Conservation (phyloP, 2,888 invertebrate genomes). For the Acronicta aceris region DNA sequence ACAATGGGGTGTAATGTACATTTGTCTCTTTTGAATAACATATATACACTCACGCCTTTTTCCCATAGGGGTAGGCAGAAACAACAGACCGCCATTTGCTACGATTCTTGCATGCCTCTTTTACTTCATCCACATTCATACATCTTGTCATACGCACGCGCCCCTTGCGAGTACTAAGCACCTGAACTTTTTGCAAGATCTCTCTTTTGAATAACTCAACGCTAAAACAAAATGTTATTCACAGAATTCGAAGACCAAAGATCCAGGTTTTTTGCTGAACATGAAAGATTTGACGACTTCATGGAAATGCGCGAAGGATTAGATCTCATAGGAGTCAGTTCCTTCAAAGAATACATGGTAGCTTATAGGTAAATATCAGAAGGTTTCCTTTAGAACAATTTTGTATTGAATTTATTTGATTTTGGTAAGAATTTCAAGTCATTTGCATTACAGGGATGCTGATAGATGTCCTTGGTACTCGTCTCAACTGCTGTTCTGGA, state of each 20-base stretch:
- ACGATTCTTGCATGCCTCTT: too few relatives aligned
- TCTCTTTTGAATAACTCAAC: background rate
- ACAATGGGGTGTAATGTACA: too few relatives aligned
- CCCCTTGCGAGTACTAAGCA: too few relatives aligned
- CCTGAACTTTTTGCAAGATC: too few relatives aligned
- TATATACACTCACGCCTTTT: too few relatives aligned
- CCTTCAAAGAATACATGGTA: slow-evolving; percentile 89
- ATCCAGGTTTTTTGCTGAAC: slow-evolving; percentile 93
- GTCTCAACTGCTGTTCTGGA: slow-evolving; percentile 93
- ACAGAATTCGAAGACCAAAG: slow-evolving; percentile 95
- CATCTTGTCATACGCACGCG: too few relatives aligned
- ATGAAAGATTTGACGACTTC: slow-evolving; percentile 94
- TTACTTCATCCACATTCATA: too few relatives aligned
- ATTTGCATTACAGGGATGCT: slow-evolving; percentile 76
- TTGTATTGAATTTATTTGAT: slow-evolving; percentile 16
- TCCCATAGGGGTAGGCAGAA: too few relatives aligned
- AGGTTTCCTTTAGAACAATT: slow-evolving; percentile 5
- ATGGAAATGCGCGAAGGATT: slow-evolving; percentile 95
- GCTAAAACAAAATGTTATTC: slow-evolving; percentile 39
- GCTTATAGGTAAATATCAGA: slow-evolving; percentile 81
- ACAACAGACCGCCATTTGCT: too few relatives aligned
- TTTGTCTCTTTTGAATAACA: too few relatives aligned
- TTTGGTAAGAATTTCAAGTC: slow-evolving; percentile 40
- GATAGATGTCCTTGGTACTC: slow-evolving; percentile 91
- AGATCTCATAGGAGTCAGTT: slow-evolving; percentile 91